Conservation (phyloP, 2,113 vertebrate genomes). For the Propithecus coquereli region DNA sequence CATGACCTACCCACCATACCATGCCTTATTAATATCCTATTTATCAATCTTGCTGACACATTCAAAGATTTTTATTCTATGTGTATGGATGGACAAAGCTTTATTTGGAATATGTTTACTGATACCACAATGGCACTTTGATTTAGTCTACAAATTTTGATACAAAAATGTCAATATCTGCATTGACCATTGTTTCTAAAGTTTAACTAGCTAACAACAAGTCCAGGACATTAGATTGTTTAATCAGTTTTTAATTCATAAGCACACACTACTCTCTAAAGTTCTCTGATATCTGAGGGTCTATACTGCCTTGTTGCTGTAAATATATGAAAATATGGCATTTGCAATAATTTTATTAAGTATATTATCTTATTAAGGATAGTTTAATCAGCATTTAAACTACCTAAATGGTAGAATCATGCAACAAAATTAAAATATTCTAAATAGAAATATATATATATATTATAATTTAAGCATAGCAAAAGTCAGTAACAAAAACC, state of each 20-base stretch:
- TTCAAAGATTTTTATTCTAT: not conserved
- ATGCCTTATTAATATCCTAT: not conserved
- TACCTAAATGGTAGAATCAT: not conserved
- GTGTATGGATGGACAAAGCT: not conserved
- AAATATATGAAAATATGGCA: not conserved
- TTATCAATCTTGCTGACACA: not conserved
- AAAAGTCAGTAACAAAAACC: not conserved
- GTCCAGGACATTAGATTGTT: not conserved
- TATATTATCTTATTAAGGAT: not conserved
- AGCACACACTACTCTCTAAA: not conserved
- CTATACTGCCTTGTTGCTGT: not conserved
- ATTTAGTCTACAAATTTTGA: not conserved
- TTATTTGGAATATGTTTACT: not conserved
- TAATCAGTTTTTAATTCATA: not conserved
- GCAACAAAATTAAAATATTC: not conserved
- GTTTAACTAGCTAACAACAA: not conserved
- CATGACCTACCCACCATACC: not conserved
- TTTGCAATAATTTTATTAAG: not conserved
- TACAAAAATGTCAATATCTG: not conserved
- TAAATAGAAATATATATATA: not conserved
- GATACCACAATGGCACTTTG: not conserved
- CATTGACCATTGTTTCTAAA: not conserved
- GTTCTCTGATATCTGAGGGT: no score
- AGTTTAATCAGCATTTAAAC: not conserved
- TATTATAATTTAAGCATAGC: not conserved